These are phyloP conservation scores for Luperina nickerlii DNA, from an alignment of 2,888 invertebrate species.

Conservation along the genomic window DNA sequence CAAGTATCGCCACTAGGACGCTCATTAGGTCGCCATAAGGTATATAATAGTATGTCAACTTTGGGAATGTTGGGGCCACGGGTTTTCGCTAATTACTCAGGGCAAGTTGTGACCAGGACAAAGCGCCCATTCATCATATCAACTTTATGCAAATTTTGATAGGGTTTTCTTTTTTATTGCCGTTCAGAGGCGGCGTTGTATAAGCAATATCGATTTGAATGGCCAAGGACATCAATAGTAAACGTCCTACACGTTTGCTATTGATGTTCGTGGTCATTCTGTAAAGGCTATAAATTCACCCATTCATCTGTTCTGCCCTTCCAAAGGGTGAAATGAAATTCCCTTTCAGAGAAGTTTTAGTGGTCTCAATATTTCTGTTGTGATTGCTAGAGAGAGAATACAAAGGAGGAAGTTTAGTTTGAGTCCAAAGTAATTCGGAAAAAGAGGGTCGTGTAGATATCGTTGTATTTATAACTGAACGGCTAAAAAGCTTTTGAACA, in stretches of 20 bases:
- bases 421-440: conserved; percentile 24
- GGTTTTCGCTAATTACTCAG: conserved; percentile 51
- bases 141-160: conserved; percentile 25
- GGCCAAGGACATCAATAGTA: background rate
- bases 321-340: conserved; percentile 22
- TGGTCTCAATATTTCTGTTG: conserved; percentile 22
- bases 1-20: conserved; percentile 43
- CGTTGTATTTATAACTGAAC: conserved; percentile 24
- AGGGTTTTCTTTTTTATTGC: conserved; percentile 16
- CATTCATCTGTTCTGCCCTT: conserved; percentile 20
- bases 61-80: conserved; percentile 33
- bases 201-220: conserved; percentile 24
- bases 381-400: conserved; percentile 23
- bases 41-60: conserved; percentile 57
- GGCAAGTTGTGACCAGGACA: conserved; percentile 17
- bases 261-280: conserved; percentile 19
- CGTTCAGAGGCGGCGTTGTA: conserved; percentile 1
- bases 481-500: conserved; percentile 22
- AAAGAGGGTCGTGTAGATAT: conserved; percentile 19
- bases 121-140: conserved; percentile 14
- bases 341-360: conserved; percentile 35
- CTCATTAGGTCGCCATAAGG: conserved; percentile 60
- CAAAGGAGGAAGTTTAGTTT: conserved; percentile 32
- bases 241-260: background rate
- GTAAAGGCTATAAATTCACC: conserved; percentile 30